Percentiles rank a stretch among this genome's conserved stretches.
phyloP scores from a whole-genome alignment of 2,113 vertebrate genomes.

The Pogonocichla stellata region DNA sequence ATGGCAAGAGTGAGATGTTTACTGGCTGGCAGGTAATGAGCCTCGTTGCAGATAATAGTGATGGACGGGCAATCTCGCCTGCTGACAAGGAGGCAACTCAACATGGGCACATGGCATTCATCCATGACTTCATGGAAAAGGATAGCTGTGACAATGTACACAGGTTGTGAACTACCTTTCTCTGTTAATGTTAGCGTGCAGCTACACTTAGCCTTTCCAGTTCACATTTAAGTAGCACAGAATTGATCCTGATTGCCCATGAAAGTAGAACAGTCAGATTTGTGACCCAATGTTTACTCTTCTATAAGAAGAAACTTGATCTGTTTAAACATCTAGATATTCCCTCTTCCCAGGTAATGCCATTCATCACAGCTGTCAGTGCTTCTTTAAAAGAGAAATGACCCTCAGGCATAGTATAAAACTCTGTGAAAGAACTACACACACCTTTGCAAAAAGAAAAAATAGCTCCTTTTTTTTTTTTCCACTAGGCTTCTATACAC shows the following conservation, averaged over 20 bases:
- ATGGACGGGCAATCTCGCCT: conserved; percentile 70
- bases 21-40: conserved; percentile 77
- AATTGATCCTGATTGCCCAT: conserved; percentile 60
- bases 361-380: conserved; percentile 77
- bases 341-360: conserved; percentile 68
- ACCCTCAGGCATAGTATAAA: conserved; percentile 66
- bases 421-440: conserved; percentile 54
- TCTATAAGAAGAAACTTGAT: conserved; percentile 70
- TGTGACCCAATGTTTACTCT: conserved; percentile 71
- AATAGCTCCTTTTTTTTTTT: conserved; percentile 36
- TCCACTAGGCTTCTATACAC: conserved; percentile 21
- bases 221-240: conserved; percentile 35
- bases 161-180: conserved; percentile 33
- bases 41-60: conserved; percentile 72
- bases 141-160: conserved; percentile 41
- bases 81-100: conserved; percentile 64
- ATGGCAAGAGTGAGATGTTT: conserved; percentile 76
- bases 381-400: conserved; percentile 71
- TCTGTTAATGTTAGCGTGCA: conserved; percentile 18
- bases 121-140: conserved; percentile 53
- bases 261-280: conserved; percentile 51
- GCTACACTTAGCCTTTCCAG: conserved; percentile 36
- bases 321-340: conserved; percentile 77
- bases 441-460: conserved; percentile 67
- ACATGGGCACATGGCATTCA: conserved; percentile 63